Base-by-base conservation (phyloP, 2,888 invertebrate species). In the Argyresthia goedartella region DNA sequence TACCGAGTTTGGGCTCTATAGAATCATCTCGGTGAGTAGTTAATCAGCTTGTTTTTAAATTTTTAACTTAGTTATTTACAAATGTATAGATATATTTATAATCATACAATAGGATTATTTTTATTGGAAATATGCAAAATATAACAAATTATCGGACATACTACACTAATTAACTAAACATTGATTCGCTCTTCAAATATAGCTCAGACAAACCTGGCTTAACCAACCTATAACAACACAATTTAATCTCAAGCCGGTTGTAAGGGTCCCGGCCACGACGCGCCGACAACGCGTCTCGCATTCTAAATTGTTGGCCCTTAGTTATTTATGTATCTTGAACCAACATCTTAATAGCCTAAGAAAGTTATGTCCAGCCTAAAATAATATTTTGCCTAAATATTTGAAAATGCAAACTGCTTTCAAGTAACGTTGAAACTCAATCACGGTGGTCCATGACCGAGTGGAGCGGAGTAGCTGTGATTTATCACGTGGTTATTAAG, bases 381-480 rank as follows among this genome's bases (percentile, higher is more conserved):
- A 85, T 81, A 82, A 84, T 85, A 84, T 84, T 85, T 82, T 80
- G 81, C 73, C 76, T 78, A 78, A 84, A 81, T 79, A 76, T 80
- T 82, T 75, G 76, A 76, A 81, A 81, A 79, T 81, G 84, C 84
- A 84, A 80, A 76, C 44, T 14, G 15, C 14, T 44, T 13, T 44
- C 14, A 44, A 44, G 6, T 13, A 15, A 15, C n/a, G n/a, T n/a
- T n/a, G n/a, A n/a, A n/a, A n/a, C n/a, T n/a, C n/a, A n/a, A n/a
- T n/a, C n/a, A n/a, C n/a, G n/a, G n/a, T n/a, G n/a, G n/a, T n/a
- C n/a, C n/a, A n/a, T n/a, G n/a, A 44, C 15, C 10, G 13, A 9
- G 15, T 44, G 15, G 44, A 4, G 39, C 39, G 8, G 3, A 8
- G 39, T 39, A 11, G 13, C 25, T 25, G 3, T 25, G 25, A 25